A percentile compares a stretch with the other conserved stretches of the same genome.
These are phyloP conservation scores for Melangyna quadrimaculata DNA, from an alignment of 2,888 invertebrate species.

Conservation along the genomic window DNA sequence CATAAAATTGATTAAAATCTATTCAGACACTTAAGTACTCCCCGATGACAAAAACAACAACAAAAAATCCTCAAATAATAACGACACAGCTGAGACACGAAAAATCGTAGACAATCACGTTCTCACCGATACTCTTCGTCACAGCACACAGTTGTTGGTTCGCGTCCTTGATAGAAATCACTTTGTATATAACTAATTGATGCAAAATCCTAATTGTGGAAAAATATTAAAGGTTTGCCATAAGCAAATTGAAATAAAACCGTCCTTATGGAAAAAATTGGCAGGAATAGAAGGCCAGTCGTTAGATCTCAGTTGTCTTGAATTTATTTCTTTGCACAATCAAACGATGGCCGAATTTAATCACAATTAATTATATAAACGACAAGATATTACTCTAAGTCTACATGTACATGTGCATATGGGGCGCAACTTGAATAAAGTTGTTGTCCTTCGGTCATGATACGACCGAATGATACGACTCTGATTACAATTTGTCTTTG, in stretches of 20 bases:
- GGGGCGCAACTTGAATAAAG: not conserved
- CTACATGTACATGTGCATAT: not conserved
- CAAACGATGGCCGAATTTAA: conserved; percentile 40
- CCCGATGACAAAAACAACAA: not conserved
- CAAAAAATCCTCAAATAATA: not conserved
- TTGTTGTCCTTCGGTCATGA: conserved; percentile 37
- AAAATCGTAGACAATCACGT: too few species aligned
- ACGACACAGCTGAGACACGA: not conserved
- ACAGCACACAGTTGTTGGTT: not conserved
- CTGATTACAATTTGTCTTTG: conserved; percentile 49
- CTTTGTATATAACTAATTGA: conserved; percentile 14
- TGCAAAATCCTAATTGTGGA: not conserved
- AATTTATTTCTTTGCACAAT: conserved; percentile 6
- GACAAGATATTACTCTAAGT: conserved; percentile 9
- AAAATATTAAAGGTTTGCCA: not conserved
- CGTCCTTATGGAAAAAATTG: not conserved
- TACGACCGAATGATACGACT: conserved; percentile 8
- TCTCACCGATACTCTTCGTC: not conserved
- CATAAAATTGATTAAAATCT: conserved; percentile 29
- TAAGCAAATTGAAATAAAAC: conserved; percentile 4
- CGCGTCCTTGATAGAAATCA: not conserved
- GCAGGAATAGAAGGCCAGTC: not conserved
- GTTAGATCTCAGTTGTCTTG: not conserved
- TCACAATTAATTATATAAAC: conserved; percentile 37
- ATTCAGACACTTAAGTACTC: not conserved